These are phyloP conservation scores for Eidolon helvum DNA, from an alignment of 2,113 vertebrate genomes.

Conservation along the genomic window DNA sequence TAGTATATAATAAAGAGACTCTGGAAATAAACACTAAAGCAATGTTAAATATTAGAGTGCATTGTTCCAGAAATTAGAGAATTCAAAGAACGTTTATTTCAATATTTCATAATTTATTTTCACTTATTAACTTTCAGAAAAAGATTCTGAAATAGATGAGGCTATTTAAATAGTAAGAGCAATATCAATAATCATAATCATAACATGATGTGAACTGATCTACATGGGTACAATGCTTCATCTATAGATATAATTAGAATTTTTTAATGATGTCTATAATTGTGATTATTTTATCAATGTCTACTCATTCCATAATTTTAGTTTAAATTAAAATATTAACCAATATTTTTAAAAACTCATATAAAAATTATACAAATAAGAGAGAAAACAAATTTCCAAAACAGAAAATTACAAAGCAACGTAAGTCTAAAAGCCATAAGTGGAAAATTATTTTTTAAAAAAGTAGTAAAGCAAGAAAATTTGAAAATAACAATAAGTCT, in stretches of 20 bases:
- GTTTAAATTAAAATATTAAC: background rate
- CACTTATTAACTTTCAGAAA: background rate
- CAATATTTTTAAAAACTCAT: background rate
- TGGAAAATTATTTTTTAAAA: background rate
- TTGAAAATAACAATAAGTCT: background rate
- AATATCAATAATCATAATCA: constrained; percentile 41
- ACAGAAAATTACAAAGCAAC: background rate
- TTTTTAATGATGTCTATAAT: constrained; percentile 14
- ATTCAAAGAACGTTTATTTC: background rate
- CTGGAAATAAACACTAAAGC: background rate
- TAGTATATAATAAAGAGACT: background rate
- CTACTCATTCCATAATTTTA: background rate
- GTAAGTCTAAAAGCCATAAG: background rate
- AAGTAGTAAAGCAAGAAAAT: background rate
- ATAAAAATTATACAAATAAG: background rate
- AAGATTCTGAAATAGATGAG: constrained; percentile 22
- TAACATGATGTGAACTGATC: constrained; percentile 12
- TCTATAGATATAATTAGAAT: constrained; percentile 37
- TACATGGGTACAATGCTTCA: background rate
- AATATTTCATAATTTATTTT: constrained; percentile 40
- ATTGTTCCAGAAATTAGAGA: background rate
- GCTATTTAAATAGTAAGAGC: constrained; percentile 39
- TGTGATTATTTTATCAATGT: constrained; percentile 32
- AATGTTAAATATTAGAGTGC: background rate
- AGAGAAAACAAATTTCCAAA: background rate